These are phyloP conservation scores for Oreocharis arfaki DNA, from an alignment of 2,113 vertebrate species.

Conservation along the genomic window DNA sequence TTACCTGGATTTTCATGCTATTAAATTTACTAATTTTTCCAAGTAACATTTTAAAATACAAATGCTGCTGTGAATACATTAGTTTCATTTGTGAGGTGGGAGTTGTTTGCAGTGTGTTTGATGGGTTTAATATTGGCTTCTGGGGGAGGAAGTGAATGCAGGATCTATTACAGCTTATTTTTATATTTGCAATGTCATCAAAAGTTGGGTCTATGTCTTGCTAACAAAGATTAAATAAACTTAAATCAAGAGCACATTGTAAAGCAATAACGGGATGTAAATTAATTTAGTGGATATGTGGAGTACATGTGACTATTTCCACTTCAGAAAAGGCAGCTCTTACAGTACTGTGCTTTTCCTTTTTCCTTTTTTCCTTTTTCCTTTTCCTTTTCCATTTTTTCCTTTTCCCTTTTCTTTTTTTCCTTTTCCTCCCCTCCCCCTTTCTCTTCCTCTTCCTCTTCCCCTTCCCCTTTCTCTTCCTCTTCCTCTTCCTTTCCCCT, in stretches of 20 bases:
- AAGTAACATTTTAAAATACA: neutral
- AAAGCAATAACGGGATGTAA: neutral
- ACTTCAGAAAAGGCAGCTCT: neutral
- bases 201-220: neutral
- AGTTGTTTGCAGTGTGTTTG: neutral
- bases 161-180: neutral
- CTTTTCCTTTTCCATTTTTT: no score
- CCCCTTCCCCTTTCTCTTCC: no score
- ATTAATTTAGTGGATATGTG: neutral
- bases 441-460: neutral
- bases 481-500: no score
- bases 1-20: neutral
- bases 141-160: neutral
- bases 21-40: neutral
- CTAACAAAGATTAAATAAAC: neutral
- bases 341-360: fast-evolving
- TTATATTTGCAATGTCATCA: neutral
- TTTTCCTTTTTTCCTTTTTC: neutral
- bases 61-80: neutral
- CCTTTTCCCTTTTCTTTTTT: neutral
- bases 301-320: neutral
- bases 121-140: neutral
- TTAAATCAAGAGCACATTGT: neutral
- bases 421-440: no score
- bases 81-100: neutral